Base-by-base conservation (phyloP, 2,797 vertebrate genomes). In the Phoeniculus purpureus region DNA sequence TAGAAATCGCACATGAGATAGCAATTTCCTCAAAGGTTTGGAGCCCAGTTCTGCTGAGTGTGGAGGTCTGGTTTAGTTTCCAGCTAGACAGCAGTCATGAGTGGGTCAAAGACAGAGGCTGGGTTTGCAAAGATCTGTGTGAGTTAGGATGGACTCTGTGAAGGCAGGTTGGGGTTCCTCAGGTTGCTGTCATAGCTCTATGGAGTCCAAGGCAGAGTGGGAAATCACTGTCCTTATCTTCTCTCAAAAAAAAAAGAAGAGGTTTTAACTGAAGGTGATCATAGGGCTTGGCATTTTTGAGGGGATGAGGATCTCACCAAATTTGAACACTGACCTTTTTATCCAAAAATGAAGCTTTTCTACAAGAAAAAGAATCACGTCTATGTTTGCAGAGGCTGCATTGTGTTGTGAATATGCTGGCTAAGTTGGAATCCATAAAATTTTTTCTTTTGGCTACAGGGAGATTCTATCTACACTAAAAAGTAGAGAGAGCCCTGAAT, bases 11-110 rank as follows among this genome's bases (percentile, higher is more conserved):
- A 66, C 18, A 40, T 20, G 60, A 83, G 47, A 29, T 50, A 62
- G 40, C 67, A 29, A 87, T 89, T 93, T 87, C 54, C 82, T 86
- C 29, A 25, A 67, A 60, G 60, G 22, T 84, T 60, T 93, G 83
- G 80, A 77, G 65, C 25, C 27, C 31, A 21, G 50, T 86, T 82
- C 74, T 91, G 89, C 83, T 59, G 62, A 81, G 47, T 3, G 80
- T n/a, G 50, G 77, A 90, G 32, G 15, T 83, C 92, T 94, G 59
- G 51, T 79, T 62, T 54, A 56, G 58, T 71, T 67, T 75, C 26
- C 59, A 64, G 47, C 43, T 56, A 67, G 60, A 64, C 21, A 54
- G 13, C 37, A 81, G 56, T 55, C 31, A 40, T 9, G 76, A 66
- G 50, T 40, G 61, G 37, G 54, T 74, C 37, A 65, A 37, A 54